Percentiles rank a stretch among this genome's conserved stretches.
Conservation (phyloP, 2,797 vertebrate species). For the Poecilia picta region DNA sequence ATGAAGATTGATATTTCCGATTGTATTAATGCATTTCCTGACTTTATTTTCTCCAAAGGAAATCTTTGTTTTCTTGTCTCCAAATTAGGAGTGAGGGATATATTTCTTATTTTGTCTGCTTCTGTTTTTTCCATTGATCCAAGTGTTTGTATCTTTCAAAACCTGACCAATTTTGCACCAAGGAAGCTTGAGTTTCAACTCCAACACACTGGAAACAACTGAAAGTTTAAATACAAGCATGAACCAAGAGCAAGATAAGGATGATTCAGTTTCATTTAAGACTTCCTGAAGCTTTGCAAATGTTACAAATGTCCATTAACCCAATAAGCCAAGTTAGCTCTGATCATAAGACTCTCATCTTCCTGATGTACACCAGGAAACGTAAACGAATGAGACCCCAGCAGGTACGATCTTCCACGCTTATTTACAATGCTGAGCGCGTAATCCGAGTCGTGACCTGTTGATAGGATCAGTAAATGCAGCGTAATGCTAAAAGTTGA, state of each 20-base stretch:
- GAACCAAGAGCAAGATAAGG: slow-evolving; percentile 1
- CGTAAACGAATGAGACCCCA: slow-evolving; percentile 10
- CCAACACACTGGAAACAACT: not conserved
- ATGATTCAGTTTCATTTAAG: slow-evolving; percentile 9
- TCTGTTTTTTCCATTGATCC: not conserved
- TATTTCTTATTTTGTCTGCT: not conserved
- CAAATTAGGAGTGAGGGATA: not conserved
- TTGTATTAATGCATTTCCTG: not conserved
- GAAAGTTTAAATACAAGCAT: not conserved
- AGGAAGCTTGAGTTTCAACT: not conserved
- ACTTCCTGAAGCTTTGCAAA: not conserved
- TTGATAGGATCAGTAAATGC: slow-evolving; percentile 44
- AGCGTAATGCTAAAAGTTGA: slow-evolving; percentile 35
- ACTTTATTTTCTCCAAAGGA: not conserved
- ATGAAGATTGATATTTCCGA: too few relatives aligned
- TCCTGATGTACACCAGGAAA: not conserved
- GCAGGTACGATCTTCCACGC: slow-evolving; percentile 33
- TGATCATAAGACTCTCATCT: slow-evolving; percentile 28
- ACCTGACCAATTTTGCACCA: not conserved
- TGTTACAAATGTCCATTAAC: slow-evolving; percentile 5
- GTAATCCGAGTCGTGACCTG: slow-evolving; percentile 34
- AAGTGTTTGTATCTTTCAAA: not conserved
- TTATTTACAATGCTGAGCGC: slow-evolving; percentile 19
- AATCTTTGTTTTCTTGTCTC: not conserved
- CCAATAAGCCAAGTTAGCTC: slow-evolving; percentile 15